Evolutionary conservation across 1,140 invertebrate genomes (phyloP).

Genomic region (Phocides pigmalion): DNA sequence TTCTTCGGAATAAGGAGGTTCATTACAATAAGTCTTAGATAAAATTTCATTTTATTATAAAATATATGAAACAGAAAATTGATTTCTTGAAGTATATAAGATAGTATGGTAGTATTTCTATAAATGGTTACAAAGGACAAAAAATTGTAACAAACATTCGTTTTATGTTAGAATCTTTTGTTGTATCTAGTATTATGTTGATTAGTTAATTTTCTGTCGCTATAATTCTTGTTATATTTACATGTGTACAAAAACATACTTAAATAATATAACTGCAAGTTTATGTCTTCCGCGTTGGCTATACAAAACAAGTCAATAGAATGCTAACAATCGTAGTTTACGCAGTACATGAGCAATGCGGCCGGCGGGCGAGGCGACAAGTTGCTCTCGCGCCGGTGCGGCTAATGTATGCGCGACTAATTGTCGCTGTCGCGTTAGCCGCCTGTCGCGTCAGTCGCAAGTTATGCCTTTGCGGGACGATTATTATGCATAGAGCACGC

Average conservation of each 20-base stretch:
- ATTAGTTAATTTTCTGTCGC: background rate
- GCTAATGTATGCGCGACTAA: slow-evolving; percentile 22
- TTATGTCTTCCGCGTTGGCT: slow-evolving; percentile 3
- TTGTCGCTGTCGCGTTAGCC: slow-evolving; percentile 8
- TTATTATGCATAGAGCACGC: slow-evolving; percentile 17
- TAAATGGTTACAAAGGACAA: too few relatives aligned
- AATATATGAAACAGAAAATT: too few relatives aligned
- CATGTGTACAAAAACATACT: background rate
- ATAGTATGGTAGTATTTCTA: too few relatives aligned
- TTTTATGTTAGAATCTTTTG: too few relatives aligned
- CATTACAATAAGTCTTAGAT: background rate
- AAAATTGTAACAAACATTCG: too few relatives aligned
- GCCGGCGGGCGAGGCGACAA: background rate
- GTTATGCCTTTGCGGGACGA: slow-evolving; percentile 14
- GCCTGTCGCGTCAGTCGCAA: slow-evolving; percentile 1
- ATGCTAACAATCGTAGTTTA: slow-evolving; percentile 1
- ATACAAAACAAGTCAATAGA: slow-evolving; percentile 8
- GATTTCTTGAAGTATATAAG: too few relatives aligned
- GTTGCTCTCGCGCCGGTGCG: slow-evolving; percentile 4
- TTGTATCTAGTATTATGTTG: background rate
- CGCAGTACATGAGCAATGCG: background rate
- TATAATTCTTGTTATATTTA: background rate
- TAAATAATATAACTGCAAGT: background rate
- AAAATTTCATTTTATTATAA: too few relatives aligned
- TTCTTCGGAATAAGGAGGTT: background rate